Percentiles rank a stretch among this genome's conserved stretches.
Evolutionary conservation across 2,797 vertebrate species (phyloP).

Genomic region (Lutjanus campechanus): DNA sequence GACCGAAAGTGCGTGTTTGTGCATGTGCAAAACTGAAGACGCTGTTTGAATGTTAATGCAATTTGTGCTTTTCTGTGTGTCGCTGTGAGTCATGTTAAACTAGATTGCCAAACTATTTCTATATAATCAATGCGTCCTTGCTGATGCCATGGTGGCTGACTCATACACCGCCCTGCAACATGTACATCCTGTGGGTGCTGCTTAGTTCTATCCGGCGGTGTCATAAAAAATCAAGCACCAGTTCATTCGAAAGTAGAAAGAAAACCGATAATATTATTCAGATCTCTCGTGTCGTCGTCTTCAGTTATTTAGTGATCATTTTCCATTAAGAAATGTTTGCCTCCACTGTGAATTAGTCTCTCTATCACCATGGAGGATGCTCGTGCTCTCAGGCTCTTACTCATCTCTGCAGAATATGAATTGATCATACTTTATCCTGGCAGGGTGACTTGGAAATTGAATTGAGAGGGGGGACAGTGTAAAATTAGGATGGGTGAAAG

Average conservation of each 20-base stretch:
- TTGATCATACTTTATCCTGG: constrained; percentile 53
- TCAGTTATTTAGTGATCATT: constrained; percentile 57
- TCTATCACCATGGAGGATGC: constrained; percentile 46
- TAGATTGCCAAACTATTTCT: constrained; percentile 48
- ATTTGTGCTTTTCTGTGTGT: constrained; percentile 7
- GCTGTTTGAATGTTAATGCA: constrained; percentile 9
- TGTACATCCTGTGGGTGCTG: constrained; percentile 49
- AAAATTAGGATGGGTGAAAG: constrained; percentile 15
- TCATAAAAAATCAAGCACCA: constrained; percentile 39
- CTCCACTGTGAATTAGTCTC: constrained; percentile 58
- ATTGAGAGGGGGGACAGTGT: constrained; percentile 22
- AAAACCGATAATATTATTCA: constrained; percentile 46
- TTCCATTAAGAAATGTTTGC: constrained; percentile 61
- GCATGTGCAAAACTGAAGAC: background rate
- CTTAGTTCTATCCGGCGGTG: constrained; percentile 32
- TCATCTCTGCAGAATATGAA: constrained; percentile 62
- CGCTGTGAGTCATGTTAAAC: constrained; percentile 52
- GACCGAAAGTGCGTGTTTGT: constrained; percentile 6
- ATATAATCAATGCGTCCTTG: constrained; percentile 48
- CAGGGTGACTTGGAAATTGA: constrained; percentile 37
- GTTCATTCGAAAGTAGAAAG: constrained; percentile 43
- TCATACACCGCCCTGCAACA: constrained; percentile 34
- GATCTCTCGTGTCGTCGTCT: constrained; percentile 23
- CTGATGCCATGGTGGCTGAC: constrained; percentile 51
- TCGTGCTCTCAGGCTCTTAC: constrained; percentile 42